A percentile compares a stretch with the other conserved stretches of the same genome.
Evolutionary conservation across 2,888 invertebrate genomes (phyloP).

Genomic region (Phaonia tiefii): DNA sequence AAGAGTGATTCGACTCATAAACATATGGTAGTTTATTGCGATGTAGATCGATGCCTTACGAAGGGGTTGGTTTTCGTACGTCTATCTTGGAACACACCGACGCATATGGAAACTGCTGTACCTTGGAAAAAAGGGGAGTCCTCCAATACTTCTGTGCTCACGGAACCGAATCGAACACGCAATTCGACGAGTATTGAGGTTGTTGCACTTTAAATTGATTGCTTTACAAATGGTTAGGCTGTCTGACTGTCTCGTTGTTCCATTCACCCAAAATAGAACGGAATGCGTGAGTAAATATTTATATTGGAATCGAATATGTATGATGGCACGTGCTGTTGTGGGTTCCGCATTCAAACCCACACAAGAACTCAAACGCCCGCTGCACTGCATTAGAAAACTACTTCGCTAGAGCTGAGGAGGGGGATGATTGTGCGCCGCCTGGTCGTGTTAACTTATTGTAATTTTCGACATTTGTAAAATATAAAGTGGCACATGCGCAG

Average conservation of each 20-base stretch:
- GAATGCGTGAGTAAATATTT: conserved; percentile 1
- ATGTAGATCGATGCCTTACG: not conserved
- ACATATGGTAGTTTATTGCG: conserved; percentile 26
- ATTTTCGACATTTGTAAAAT: conserved; percentile 36
- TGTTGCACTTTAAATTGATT: conserved; percentile 65
- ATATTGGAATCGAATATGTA: conserved; percentile 28
- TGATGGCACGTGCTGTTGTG: conserved; percentile 55
- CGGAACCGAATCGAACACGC: conserved; percentile 36
- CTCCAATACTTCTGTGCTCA: not conserved
- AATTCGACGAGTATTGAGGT: conserved; percentile 64
- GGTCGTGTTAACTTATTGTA: conserved; percentile 16
- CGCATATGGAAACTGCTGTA: conserved; percentile 44
- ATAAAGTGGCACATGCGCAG: conserved; percentile 48
- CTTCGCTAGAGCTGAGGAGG: conserved; percentile 1
- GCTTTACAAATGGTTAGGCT: conserved; percentile 54
- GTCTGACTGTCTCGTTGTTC: not conserved
- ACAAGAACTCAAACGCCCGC: no score
- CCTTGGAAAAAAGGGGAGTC: conserved; percentile 8
- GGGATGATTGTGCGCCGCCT: conserved; percentile 48
- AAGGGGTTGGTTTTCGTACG: conserved; percentile 58
- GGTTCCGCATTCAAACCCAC: conserved; percentile 11
- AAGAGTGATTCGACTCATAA: no score
- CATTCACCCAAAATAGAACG: conserved; percentile 17
- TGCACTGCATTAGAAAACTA: no score
- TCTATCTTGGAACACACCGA: conserved; percentile 29